These are phyloP conservation scores for Fukomys damarensis DNA, from an alignment of 2,113 vertebrate species.

Conservation along the genomic window DNA sequence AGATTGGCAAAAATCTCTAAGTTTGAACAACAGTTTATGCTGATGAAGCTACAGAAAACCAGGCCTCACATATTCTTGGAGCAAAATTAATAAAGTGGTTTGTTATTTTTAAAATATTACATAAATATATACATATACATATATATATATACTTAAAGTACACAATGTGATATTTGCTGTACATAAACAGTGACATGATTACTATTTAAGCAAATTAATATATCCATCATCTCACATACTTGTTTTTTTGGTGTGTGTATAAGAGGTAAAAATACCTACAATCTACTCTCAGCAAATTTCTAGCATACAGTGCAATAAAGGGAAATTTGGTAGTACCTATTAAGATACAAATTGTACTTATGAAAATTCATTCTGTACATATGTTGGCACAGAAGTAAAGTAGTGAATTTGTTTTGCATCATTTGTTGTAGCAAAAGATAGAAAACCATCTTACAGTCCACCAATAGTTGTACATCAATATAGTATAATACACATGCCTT, in stretches of 20 bases:
- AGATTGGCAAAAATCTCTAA: neutral
- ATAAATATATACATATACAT: neutral
- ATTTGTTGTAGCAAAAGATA: slow-evolving; percentile 14
- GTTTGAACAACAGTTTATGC: neutral
- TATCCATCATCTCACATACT: neutral
- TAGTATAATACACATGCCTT: neutral
- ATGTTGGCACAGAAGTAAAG: neutral
- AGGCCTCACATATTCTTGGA: neutral
- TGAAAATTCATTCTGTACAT: neutral
- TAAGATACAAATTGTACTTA: neutral
- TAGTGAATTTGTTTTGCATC: neutral
- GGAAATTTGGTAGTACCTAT: neutral
- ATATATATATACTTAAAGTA: neutral
- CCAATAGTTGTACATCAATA: neutral
- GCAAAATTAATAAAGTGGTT: neutral
- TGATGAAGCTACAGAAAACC: neutral
- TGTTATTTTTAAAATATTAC: neutral
- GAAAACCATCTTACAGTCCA: neutral
- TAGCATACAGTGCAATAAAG: neutral
- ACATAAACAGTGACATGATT: neutral
- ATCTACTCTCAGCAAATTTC: neutral
- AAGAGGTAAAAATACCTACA: neutral
- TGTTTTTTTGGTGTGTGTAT: neutral
- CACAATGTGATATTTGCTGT: neutral
- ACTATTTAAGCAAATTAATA: neutral